A percentile compares a stretch with the other conserved stretches of the same genome.
These are phyloP conservation scores for Mylabris phalerata DNA, from an alignment of 1,140 invertebrate species.

Conservation along the genomic window DNA sequence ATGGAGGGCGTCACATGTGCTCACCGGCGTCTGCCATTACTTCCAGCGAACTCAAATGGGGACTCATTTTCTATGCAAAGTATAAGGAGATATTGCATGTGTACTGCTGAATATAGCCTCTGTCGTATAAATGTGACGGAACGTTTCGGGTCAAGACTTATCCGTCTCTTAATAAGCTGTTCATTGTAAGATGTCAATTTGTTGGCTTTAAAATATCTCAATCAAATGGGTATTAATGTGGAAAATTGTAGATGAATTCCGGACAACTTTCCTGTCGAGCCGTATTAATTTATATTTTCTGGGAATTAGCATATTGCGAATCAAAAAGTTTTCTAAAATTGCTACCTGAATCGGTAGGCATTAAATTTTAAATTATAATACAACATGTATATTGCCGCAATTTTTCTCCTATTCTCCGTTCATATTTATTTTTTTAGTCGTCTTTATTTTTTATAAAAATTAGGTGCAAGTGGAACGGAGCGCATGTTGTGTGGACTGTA, in stretches of 20 bases:
- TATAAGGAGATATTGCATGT: not conserved
- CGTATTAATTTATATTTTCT: too few relatives aligned
- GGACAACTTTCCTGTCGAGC: too few relatives aligned
- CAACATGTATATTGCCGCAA: not conserved
- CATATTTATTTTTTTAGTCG: not conserved
- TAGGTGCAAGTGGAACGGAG: conserved; percentile 6
- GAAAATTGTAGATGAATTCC: too few relatives aligned
- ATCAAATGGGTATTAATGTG: too few relatives aligned
- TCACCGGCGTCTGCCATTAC: conserved; percentile 27
- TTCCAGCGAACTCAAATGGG: conserved; percentile 22
- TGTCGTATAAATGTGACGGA: too few relatives aligned
- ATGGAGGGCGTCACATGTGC: conserved; percentile 31
- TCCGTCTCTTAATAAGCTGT: too few relatives aligned
- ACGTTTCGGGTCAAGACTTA: too few relatives aligned
- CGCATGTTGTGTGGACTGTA: conserved; percentile 32
- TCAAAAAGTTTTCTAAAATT: conserved; percentile 1
- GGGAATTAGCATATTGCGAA: conserved; percentile 7
- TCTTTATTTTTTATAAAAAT: not conserved
- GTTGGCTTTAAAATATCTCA: too few relatives aligned
- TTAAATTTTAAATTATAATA: conserved; percentile 17
- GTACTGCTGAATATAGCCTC: too few relatives aligned
- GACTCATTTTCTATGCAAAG: conserved; percentile 22
- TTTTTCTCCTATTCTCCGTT: not conserved
- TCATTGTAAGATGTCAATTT: too few relatives aligned
- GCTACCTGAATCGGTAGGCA: not conserved